Percentiles rank a stretch among this genome's conserved stretches.
Conservation (phyloP, 2,888 invertebrate species). For the Gastrophysa polygoni region DNA sequence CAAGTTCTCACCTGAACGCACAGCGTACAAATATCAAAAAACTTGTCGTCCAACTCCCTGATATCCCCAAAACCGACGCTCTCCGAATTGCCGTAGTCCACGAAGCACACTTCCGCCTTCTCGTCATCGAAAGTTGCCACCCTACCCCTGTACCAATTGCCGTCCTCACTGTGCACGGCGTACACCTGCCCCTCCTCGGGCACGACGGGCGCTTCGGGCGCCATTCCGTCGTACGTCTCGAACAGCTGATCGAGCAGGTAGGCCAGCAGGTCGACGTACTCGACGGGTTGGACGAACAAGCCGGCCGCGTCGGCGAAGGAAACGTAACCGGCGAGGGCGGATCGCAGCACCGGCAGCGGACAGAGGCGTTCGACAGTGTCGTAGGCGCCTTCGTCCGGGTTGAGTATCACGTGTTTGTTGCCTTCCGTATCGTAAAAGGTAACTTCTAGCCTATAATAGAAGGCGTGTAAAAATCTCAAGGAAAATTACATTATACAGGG, state of each 20-base stretch:
- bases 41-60: slow-evolving; percentile 45
- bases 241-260: slow-evolving; percentile 63
- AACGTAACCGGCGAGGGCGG: slow-evolving; percentile 66
- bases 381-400: slow-evolving; percentile 63
- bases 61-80: slow-evolving; percentile 54
- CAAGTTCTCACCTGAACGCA: slow-evolving; percentile 49
- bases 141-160: slow-evolving; percentile 74
- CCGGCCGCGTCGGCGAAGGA: slow-evolving; percentile 65
- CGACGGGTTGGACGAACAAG: slow-evolving; percentile 67
- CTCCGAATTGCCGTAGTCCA: slow-evolving; percentile 77
- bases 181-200: slow-evolving; percentile 64
- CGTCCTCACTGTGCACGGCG: slow-evolving; percentile 64
- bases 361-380: slow-evolving; percentile 64
- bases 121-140: slow-evolving; percentile 60
- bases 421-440: slow-evolving; percentile 67
- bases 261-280: slow-evolving; percentile 60
- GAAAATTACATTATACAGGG: no score
- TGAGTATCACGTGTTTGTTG: slow-evolving; percentile 60
- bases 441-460: slow-evolving; percentile 67
- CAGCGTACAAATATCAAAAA: slow-evolving; percentile 46
- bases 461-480: no score
- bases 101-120: slow-evolving; percentile 63
- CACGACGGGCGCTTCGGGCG: slow-evolving; percentile 53
- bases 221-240: slow-evolving; percentile 62
- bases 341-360: slow-evolving; percentile 67